Conservation (phyloP, 2,888 invertebrate genomes). For the Tetragnatha montana region DNA sequence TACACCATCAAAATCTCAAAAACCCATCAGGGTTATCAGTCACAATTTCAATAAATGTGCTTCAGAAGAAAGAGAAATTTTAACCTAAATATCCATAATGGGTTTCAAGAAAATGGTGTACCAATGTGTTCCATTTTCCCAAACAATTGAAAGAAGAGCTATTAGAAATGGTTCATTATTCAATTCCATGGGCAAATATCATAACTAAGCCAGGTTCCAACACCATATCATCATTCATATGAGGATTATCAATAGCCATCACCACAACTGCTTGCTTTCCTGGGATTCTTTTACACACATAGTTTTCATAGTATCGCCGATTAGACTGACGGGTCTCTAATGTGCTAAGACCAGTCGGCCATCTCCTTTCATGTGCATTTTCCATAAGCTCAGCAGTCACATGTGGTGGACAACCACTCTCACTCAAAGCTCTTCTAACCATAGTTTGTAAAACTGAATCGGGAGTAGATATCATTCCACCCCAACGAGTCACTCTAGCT, state of each 20-base stretch:
- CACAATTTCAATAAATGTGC: constrained; percentile 7
- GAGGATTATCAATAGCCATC: constrained; percentile 93
- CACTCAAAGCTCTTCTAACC: constrained; percentile 93
- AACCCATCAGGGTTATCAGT: background rate
- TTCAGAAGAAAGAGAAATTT: constrained; percentile 21
- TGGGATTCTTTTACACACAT: constrained; percentile 94
- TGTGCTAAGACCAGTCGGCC: constrained; percentile 93
- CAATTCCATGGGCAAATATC: constrained; percentile 98
- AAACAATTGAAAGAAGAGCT: background rate
- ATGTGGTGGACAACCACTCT: constrained; percentile 94
- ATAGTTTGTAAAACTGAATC: constrained; percentile 94
- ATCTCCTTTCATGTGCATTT: constrained; percentile 95
- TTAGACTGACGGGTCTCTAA: constrained; percentile 96
- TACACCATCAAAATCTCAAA: no score
- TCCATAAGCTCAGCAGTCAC: constrained; percentile 96
- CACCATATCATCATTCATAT: constrained; percentile 97
- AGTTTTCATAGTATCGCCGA: constrained; percentile 93
- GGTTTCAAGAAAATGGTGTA: background rate
- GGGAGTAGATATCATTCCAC: constrained; percentile 98
- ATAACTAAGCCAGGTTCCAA: constrained; percentile 96
- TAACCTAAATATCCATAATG: background rate
- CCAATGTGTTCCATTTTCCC: no score
- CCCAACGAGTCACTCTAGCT: constrained; percentile 96
- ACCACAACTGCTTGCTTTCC: constrained; percentile 91
- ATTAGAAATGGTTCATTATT: constrained; percentile 74